Percentiles rank a stretch among this genome's conserved stretches.
These are phyloP conservation scores for Crotalus horridus DNA, from an alignment of 2,113 vertebrate genomes.

Conservation along the genomic window DNA sequence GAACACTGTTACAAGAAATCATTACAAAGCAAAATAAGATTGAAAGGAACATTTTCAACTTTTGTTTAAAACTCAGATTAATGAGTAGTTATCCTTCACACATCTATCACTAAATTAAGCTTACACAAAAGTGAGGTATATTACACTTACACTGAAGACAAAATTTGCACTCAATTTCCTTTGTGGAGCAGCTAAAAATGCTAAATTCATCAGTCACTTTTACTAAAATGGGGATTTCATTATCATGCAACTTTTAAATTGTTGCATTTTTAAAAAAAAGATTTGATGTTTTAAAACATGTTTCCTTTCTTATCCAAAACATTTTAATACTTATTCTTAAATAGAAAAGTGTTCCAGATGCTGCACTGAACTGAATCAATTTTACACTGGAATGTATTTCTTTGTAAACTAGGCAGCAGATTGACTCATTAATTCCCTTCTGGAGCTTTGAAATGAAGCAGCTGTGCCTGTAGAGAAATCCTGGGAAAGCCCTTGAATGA, in stretches of 20 bases:
- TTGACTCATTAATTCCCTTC: not conserved
- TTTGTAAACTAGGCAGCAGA: not conserved
- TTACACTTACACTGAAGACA: not conserved
- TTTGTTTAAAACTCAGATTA: not conserved
- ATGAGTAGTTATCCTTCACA: not conserved
- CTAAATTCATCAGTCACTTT: not conserved
- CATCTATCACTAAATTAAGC: conserved; percentile 21
- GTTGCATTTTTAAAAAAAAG: not conserved
- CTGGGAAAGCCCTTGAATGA: not conserved
- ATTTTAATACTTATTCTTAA: not conserved
- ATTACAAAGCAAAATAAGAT: conserved; percentile 22
- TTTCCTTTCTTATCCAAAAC: not conserved
- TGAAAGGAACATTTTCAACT: conserved; percentile 13
- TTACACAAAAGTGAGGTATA: not conserved
- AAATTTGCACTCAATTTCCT: not conserved
- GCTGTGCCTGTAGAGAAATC: not conserved
- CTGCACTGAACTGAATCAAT: not conserved
- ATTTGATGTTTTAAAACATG: not conserved
- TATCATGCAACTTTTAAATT: not conserved
- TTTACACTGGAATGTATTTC: not conserved
- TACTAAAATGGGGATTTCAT: not conserved
- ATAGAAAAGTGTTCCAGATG: not conserved
- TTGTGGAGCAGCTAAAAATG: not conserved
- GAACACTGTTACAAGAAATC: not conserved
- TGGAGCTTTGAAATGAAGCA: not conserved